phyloP scores from a whole-genome alignment of 2,888 invertebrate genomes.

The Antheraea assamensis region DNA sequence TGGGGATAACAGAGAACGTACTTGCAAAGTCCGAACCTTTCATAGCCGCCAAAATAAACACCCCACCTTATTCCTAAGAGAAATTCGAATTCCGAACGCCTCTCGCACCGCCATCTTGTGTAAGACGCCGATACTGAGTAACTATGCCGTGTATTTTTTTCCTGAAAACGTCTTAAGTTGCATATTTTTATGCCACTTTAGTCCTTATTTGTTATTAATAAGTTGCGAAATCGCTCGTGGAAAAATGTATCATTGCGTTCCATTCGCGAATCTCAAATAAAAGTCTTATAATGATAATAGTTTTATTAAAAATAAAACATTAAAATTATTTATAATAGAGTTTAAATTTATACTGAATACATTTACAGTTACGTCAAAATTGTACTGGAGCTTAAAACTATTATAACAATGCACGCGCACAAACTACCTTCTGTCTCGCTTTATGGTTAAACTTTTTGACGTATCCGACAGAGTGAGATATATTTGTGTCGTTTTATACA shows the following conservation, averaged over 20 bases:
- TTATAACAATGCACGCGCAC: constrained; percentile 72
- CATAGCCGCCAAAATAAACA: constrained; percentile 47
- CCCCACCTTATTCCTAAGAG: constrained; percentile 77
- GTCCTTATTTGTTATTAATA: constrained; percentile 76
- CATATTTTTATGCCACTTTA: constrained; percentile 78
- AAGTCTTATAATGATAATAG: constrained; percentile 32
- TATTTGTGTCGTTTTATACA: constrained; percentile 41
- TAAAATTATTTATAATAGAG: fast-evolving
- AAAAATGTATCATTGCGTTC: constrained; percentile 70
- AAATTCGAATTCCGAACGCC: constrained; percentile 80
- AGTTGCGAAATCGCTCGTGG: constrained; percentile 78
- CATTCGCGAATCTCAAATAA: constrained; percentile 42
- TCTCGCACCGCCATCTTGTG: constrained; percentile 77
- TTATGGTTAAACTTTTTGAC: constrained; percentile 36
- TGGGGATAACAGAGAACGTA: not conserved
- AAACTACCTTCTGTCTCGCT: constrained; percentile 59
- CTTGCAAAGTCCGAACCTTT: not conserved
- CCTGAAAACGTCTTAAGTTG: constrained; percentile 73
- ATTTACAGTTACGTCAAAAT: constrained; percentile 36
- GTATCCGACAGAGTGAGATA: constrained; percentile 51
- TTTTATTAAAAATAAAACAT: constrained; percentile 23
- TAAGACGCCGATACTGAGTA: constrained; percentile 80
- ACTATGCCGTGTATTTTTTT: constrained; percentile 75
- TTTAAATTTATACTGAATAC: constrained; percentile 24
- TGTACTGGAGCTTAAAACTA: constrained; percentile 55